phyloP scores from a whole-genome alignment of 2,797 vertebrate species.

The Lepus oiostolus region DNA sequence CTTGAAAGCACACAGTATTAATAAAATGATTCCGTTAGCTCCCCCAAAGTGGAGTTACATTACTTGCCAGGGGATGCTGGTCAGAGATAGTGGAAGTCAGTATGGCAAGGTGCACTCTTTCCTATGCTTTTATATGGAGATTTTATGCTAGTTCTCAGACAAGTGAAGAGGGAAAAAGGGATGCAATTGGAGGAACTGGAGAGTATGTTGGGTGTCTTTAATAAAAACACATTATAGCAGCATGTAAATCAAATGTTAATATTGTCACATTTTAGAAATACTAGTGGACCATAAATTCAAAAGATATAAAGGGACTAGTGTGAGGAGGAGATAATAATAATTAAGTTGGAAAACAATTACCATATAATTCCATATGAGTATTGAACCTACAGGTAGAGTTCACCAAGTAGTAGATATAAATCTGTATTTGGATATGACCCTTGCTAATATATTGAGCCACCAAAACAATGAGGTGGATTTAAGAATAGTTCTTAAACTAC shows the following conservation, averaged over 20 bases:
- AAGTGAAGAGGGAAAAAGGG: conserved; percentile 16
- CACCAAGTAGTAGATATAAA: background rate
- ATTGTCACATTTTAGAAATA: background rate
- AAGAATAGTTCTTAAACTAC: conserved; percentile 16
- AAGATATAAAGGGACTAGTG: conserved; percentile 11
- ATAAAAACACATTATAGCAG: conserved; percentile 64
- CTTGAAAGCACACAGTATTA: background rate
- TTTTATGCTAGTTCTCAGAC: conserved; percentile 72
- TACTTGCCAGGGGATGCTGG: conserved; percentile 30
- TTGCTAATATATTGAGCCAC: background rate
- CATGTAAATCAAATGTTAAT: conserved; percentile 48
- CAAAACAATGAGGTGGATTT: background rate
- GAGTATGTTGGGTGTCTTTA: conserved; percentile 26
- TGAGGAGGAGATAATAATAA: conserved; percentile 1
- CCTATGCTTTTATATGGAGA: background rate
- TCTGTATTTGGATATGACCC: background rate
- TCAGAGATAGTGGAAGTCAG: conserved; percentile 61
- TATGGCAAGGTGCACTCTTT: conserved; percentile 34
- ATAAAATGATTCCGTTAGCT: conserved; percentile 57
- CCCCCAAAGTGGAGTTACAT: conserved; percentile 19
- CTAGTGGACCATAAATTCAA: background rate
- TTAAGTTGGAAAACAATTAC: background rate
- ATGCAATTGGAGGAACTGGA: background rate
- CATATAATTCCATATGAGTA: conserved; percentile 13
- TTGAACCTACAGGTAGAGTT: background rate